Percentiles rank a stretch among this genome's conserved stretches.
Conservation (phyloP, 2,888 invertebrate species). For the Mythimna pallens region DNA sequence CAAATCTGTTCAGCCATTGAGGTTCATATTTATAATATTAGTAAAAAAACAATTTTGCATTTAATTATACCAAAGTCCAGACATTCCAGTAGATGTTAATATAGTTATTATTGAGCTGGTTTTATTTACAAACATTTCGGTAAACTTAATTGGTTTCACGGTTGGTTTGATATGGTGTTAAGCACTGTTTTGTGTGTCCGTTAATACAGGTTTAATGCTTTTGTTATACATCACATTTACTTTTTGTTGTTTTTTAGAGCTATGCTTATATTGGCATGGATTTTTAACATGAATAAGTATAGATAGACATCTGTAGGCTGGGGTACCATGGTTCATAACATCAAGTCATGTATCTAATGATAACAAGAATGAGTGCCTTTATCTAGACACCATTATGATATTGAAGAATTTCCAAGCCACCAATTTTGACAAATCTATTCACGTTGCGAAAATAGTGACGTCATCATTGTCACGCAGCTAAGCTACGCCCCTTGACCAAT, state of each 20-base stretch:
- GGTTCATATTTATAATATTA: not conserved
- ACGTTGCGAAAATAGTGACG: no score
- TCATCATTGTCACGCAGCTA: no score
- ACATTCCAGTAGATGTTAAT: conserved; percentile 40
- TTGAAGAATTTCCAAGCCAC: not conserved
- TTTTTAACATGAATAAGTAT: not conserved
- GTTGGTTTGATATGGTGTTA: conserved; percentile 42
- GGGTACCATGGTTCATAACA: not conserved
- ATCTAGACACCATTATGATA: not conserved
- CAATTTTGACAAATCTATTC: conserved; percentile 4
- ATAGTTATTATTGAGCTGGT: not conserved
- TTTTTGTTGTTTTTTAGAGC: conserved; percentile 14
- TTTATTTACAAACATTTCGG: conserved; percentile 3
- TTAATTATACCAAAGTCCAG: conserved; percentile 21
- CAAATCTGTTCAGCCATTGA: not conserved
- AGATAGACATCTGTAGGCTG: not conserved
- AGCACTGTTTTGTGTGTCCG: conserved; percentile 6
- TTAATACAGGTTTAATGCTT: conserved; percentile 17
- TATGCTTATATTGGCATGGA: conserved; percentile 15
- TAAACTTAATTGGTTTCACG: conserved; percentile 33
- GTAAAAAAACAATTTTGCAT: not conserved
- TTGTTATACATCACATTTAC: conserved; percentile 18
- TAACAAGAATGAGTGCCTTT: conserved; percentile 10
- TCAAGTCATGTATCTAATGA: not conserved
- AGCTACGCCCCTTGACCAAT: no score